Evolutionary conservation across 2,113 vertebrate genomes (phyloP), one percentile per base, ranked within the genome.

Genomic region (Aythya baeri): DNA sequence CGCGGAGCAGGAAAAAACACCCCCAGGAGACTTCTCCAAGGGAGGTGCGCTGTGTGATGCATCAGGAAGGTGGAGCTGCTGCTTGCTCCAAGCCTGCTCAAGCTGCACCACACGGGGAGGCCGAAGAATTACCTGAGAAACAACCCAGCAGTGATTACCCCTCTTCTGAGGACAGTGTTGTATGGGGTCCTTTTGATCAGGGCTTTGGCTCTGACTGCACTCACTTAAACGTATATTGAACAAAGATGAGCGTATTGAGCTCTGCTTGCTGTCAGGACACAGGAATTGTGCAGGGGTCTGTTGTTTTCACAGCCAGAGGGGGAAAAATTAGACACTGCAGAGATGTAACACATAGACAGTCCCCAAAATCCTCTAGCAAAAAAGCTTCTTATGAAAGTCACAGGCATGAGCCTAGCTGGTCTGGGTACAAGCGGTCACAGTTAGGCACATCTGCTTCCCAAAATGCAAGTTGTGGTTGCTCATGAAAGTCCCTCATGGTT

Each of bases 41-140:
- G 63, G 36, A 41, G 27, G 36, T 14, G 13, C 5, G 32, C 32
- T 27, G 50, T 20, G 38, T 41, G 29, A 32, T 23, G 8, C 52
- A 34, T 52, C n/a, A 54, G 63, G 16, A 82, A 34, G 15, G 22
- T 36, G 34, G 32, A 71, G 76, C 44, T 76, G 36, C 74, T 58
- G 16, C 11, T 31, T 76, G 31, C 58, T 65, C 17, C 20, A 46
- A 46, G 29, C 65, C 66, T 41, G 21, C 61, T 49, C 1, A 1
- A 72, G n/a, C 10, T 1, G 2, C 21, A 61, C 5, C 38, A n/a
- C 29, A 5, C 0, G 49, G 17, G n/a, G 25, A 65, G 38, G 15
- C n/a, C 67, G 65, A 66, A 66, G 52, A 52, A 43, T 20, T 50
- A 44, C 34, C 29, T 27, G 21, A 70, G 63, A 61, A 43, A 11